phyloP scores from a whole-genome alignment of 2,888 invertebrate genomes.

The Pogonocherus hispidulus region DNA sequence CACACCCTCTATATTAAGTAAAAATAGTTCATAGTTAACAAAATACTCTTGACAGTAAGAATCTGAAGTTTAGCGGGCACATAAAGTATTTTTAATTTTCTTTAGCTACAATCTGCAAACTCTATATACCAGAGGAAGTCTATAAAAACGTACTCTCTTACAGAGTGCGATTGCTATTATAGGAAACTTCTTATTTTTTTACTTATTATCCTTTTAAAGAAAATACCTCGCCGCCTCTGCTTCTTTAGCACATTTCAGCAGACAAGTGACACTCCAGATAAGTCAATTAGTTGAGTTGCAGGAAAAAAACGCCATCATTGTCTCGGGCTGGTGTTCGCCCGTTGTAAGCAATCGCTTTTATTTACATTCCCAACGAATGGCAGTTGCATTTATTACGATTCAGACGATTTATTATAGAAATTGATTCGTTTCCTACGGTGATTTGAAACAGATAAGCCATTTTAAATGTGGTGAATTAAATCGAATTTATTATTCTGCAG shows the following conservation, averaged over 20 bases:
- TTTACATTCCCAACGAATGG: conserved; percentile 39
- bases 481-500: conserved; percentile 26
- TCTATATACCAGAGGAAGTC: too few species aligned
- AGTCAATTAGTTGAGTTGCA: conserved; percentile 52
- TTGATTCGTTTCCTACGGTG: conserved; percentile 44
- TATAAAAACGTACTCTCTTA: too few species aligned
- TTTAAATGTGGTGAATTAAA: conserved; percentile 31
- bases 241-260: not conserved
- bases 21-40: too few species aligned
- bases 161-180: too few species aligned
- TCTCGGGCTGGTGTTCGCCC: conserved; percentile 44
- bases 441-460: conserved; percentile 31
- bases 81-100: too few species aligned
- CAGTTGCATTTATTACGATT: conserved; percentile 41
- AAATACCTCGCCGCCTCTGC: not conserved
- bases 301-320: conserved; percentile 47
- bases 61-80: too few species aligned
- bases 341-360: conserved; percentile 36
- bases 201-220: not conserved
- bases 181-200: too few species aligned
- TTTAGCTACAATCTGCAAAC: too few species aligned
- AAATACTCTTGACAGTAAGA: too few species aligned
- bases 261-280: conserved; percentile 49
- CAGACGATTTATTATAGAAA: conserved; percentile 43
- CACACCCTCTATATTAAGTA: too few species aligned